Evolutionary conservation across 92 coral and sea anemone genomes (phyloP), one percentile per base, ranked within the genome.

Genomic region (Palythoa heliodiscus): DNA sequence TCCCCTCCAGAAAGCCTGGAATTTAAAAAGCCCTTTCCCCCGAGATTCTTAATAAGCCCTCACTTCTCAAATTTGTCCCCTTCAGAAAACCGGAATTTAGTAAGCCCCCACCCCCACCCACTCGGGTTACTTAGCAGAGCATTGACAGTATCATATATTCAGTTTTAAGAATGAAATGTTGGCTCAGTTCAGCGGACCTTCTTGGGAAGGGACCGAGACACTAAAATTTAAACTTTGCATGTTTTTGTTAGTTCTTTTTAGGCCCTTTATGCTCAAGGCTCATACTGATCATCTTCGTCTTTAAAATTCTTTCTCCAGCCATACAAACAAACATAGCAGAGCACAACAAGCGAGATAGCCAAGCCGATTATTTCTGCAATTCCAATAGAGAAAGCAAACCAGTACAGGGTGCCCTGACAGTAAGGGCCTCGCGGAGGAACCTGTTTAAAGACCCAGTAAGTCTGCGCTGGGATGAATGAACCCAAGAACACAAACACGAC

Each of bases 381-480:
- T 7, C 84, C 84, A 12, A 80, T 24, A 47, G 60, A 52, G 40
- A 80, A 80, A 22, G 84, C 84, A 38, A 80, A 80, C 84, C 84
- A 80, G 37, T 80, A 80, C 73, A 80, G 47, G 23, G 58, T 66
- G 19, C 61, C 57, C 13, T 43, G 58, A 23, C 84, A 80, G n/a
- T 40, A 47, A 39, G 80, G 40, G 19, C 60, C 40, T 29, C 57
- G 39, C 29, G 84, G 58, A 1, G 84, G 84, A 4, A 66, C 73
- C 25, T 68, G 23, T 22, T 68, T 64, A 37, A 80, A 80, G 40
- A 80, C 84, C 84, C 84, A 80, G 61, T 80, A 80, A 52, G 84
- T 80, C 72, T 80, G 84, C 11, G 84, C 84, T 2, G 84, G 84
- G 11, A 66, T 80, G 73, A 80, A 80, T 3, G 84, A 80, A 16